Percentiles rank a stretch among this genome's conserved stretches.
phyloP scores from a whole-genome alignment of 2,113 vertebrate species.

The Mirounga angustirostris region DNA sequence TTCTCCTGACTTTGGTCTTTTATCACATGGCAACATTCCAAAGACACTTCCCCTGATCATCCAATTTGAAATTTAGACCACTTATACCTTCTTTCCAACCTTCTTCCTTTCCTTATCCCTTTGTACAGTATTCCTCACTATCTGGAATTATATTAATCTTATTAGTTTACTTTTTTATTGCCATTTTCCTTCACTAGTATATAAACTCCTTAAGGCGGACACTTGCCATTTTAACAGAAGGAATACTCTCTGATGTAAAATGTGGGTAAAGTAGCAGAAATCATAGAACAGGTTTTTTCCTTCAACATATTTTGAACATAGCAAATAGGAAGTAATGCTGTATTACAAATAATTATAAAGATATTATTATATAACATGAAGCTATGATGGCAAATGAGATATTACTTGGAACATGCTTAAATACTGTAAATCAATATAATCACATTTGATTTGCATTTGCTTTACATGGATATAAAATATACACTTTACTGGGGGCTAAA shows the following conservation, averaged over 20 bases:
- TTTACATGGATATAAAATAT: neutral
- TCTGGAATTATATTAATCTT: neutral
- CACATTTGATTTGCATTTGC: neutral
- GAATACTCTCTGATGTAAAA: slow-evolving; percentile 3
- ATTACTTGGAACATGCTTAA: neutral
- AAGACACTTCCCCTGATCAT: neutral
- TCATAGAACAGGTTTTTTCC: neutral
- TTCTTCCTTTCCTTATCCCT: neutral
- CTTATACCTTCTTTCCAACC: neutral
- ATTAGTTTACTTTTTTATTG: neutral
- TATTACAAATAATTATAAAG: neutral
- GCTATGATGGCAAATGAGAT: neutral
- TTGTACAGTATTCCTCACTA: neutral
- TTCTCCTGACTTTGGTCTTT: neutral
- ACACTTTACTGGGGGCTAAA: slow-evolving; percentile 23
- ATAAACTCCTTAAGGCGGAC: neutral
- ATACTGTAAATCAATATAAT: neutral
- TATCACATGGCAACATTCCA: neutral
- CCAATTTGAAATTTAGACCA: neutral
- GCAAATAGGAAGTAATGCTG: neutral
- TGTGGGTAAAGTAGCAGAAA: neutral
- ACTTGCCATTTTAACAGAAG: neutral
- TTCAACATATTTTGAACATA: neutral
- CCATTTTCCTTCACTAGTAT: neutral
- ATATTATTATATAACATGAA: neutral